Conservation (phyloP, 2,797 vertebrate genomes). For the Pachyuromys duprasi region DNA sequence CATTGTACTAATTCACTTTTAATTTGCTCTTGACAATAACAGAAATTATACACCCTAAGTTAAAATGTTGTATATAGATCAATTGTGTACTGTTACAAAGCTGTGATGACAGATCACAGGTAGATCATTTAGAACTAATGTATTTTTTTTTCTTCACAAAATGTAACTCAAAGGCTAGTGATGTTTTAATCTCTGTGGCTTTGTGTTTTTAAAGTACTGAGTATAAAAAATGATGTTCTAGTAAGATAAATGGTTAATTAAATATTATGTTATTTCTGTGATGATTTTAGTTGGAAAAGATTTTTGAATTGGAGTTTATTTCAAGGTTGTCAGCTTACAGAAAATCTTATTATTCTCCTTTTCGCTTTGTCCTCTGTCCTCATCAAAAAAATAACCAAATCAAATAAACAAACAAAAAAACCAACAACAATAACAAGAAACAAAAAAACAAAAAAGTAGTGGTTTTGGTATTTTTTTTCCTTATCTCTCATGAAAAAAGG, state of each 20-base stretch:
- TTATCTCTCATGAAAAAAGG: neutral
- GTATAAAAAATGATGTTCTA: neutral
- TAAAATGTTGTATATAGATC: neutral
- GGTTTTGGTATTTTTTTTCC: neutral
- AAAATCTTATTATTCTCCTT: neutral
- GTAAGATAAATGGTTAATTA: neutral
- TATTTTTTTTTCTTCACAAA: neutral
- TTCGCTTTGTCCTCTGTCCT: neutral
- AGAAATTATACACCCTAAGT: neutral
- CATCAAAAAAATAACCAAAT: neutral
- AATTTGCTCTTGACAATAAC: neutral
- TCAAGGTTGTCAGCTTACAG: neutral
- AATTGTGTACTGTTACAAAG: neutral
- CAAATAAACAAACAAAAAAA: too few species aligned
- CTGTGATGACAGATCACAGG: neutral
- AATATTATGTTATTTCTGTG: neutral
- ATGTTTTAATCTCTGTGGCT: rapidly evolving
- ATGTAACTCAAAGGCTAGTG: neutral
- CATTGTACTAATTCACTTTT: neutral
- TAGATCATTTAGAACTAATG: neutral
- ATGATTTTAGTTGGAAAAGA: neutral
- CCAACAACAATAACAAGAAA: too few species aligned
- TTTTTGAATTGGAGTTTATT: neutral
- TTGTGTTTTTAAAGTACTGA: neutral
- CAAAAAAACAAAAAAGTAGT: too few species aligned